Conservation (phyloP, 2,888 invertebrate genomes). For the Rotaria magnacalcarata region DNA sequence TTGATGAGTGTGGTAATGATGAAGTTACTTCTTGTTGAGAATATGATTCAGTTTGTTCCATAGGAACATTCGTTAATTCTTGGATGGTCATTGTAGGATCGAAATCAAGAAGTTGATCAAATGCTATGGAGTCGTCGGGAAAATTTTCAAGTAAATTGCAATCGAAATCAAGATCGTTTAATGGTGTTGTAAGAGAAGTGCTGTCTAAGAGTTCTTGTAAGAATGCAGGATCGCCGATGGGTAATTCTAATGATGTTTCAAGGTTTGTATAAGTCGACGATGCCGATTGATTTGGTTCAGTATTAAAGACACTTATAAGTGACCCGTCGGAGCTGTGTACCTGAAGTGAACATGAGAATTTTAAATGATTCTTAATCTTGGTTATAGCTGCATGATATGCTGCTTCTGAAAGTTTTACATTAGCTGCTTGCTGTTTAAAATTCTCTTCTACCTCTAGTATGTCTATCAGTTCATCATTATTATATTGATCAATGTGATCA, state of each 20-base stretch:
- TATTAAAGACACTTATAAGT: constrained; percentile 36
- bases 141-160: not conserved
- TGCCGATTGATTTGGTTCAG: not conserved
- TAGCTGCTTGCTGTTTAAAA: not conserved
- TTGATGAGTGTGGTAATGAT: not conserved
- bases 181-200: not conserved
- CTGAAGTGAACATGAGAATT: constrained; percentile 30
- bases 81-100: not conserved
- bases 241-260: constrained; percentile 30
- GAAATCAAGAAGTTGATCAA: not conserved
- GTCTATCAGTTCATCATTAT: not conserved
- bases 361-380: not conserved
- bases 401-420: not conserved
- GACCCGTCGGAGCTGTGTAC: constrained; percentile 33
- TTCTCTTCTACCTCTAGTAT: not conserved
- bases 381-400: not conserved
- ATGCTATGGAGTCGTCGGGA: not conserved
- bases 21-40: not conserved
- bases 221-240: not conserved
- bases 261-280: constrained; percentile 13
- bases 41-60: not conserved
- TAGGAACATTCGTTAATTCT: not conserved
- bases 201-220: not conserved
- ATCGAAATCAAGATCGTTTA: not conserved
- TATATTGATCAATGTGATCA: not conserved